Percentiles rank a stretch among this genome's conserved stretches.
Conservation (phyloP, 2,797 vertebrate genomes). For the Acanthopagrus latus region DNA sequence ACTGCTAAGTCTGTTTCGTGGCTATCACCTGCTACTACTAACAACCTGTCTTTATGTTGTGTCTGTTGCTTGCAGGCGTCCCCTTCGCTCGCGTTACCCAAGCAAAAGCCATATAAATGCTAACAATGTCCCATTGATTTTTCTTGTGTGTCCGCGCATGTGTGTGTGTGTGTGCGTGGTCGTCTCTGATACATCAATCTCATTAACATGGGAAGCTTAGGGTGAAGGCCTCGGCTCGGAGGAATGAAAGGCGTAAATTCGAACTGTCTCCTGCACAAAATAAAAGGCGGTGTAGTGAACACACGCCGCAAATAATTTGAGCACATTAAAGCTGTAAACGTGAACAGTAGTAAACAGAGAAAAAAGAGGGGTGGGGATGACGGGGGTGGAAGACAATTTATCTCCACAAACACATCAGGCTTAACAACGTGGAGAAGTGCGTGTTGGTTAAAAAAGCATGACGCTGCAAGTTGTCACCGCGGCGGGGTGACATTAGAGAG, state of each 20-base stretch:
- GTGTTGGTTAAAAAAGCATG: background rate
- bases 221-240: slow-evolving; percentile 38
- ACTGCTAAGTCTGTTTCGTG: slow-evolving; percentile 45
- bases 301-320: slow-evolving; percentile 46
- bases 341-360: slow-evolving; percentile 46
- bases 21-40: slow-evolving; percentile 45
- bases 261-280: slow-evolving; percentile 48
- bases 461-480: slow-evolving; percentile 25
- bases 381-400: slow-evolving; percentile 32
- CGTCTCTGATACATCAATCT: slow-evolving; percentile 70
- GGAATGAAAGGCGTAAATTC: slow-evolving; percentile 69
- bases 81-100: slow-evolving; percentile 57
- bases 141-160: slow-evolving; percentile 4
- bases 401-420: slow-evolving; percentile 28
- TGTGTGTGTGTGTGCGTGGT: slow-evolving; percentile 36
- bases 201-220: slow-evolving; percentile 56
- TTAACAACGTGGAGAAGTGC: slow-evolving; percentile 16
- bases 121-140: slow-evolving; percentile 78
- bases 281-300: slow-evolving; percentile 33
- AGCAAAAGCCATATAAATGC: slow-evolving; percentile 78
- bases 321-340: slow-evolving; percentile 54
- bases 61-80: slow-evolving; percentile 46
- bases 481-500: slow-evolving; percentile 35
- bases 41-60: slow-evolving; percentile 46
- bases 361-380: background rate